phyloP scores from a whole-genome alignment of 2,797 vertebrate genomes.

The Parauchenoglanis punctatus region DNA sequence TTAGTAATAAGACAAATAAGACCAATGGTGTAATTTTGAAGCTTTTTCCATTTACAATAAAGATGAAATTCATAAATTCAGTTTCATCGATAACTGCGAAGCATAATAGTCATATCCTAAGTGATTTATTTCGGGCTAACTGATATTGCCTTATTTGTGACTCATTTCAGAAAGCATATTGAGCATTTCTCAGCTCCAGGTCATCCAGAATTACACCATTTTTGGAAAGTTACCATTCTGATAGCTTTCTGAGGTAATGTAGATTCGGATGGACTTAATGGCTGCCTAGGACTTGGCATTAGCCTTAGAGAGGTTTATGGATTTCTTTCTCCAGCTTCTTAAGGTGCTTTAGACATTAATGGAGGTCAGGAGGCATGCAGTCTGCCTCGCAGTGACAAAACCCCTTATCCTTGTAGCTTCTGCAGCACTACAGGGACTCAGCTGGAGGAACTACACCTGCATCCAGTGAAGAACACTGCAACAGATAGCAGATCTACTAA shows the following conservation, averaged over 20 bases:
- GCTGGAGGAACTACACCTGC: slow-evolving; percentile 63
- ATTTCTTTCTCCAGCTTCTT: slow-evolving; percentile 13
- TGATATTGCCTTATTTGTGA: not conserved
- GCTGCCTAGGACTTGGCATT: slow-evolving; percentile 1
- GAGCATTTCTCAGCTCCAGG: not conserved
- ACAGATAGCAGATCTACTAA: slow-evolving; percentile 57
- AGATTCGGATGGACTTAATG: slow-evolving; percentile 34
- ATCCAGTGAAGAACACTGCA: slow-evolving; percentile 63
- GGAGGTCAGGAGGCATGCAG: slow-evolving; percentile 39
- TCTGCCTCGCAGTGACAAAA: slow-evolving; percentile 51
- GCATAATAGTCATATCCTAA: not conserved
- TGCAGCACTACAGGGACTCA: slow-evolving; percentile 28
- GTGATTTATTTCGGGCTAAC: not conserved
- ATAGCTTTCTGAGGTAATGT: slow-evolving; percentile 3
- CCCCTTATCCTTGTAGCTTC: slow-evolving; percentile 17
- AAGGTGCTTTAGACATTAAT: slow-evolving; percentile 42
- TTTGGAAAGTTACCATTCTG: not conserved
- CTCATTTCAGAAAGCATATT: not conserved
- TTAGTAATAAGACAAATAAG: not conserved
- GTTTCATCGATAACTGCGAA: not conserved
- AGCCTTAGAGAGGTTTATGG: slow-evolving; percentile 28
- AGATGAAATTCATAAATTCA: not conserved
- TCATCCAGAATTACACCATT: not conserved
- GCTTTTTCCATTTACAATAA: not conserved
- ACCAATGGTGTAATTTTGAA: not conserved